Evolutionary conservation across 2,797 vertebrate genomes (phyloP).

Genomic region (Psittacula echo): DNA sequence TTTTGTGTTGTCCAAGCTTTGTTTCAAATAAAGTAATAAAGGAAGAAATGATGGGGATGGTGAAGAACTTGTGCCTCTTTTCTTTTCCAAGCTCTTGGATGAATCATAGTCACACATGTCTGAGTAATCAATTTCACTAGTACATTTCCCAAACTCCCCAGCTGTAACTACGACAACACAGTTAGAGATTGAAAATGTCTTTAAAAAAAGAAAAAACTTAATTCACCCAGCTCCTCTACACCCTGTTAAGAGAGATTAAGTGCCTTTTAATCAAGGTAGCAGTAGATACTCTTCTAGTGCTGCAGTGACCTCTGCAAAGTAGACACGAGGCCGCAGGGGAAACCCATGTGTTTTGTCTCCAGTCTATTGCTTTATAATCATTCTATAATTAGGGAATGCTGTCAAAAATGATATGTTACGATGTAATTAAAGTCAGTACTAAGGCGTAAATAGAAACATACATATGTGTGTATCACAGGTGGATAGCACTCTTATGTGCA

Average conservation of each 20-base stretch:
- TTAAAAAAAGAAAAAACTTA: constrained; percentile 46
- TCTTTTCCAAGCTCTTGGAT: constrained; percentile 62
- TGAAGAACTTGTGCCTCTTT: constrained; percentile 42
- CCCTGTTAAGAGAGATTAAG: not conserved
- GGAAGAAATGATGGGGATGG: constrained; percentile 28
- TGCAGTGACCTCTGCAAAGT: not conserved
- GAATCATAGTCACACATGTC: constrained; percentile 70
- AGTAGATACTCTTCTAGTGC: not conserved
- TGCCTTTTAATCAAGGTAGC: not conserved
- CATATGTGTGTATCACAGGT: not conserved
- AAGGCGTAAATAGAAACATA: not conserved
- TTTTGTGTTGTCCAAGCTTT: constrained; percentile 48
- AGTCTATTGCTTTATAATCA: not conserved
- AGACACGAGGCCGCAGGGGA: not conserved
- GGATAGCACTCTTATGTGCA: not conserved
- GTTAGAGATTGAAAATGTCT: constrained; percentile 55
- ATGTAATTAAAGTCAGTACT: not conserved
- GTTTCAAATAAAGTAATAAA: constrained; percentile 58
- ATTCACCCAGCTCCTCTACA: not conserved
- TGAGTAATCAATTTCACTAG: constrained; percentile 75
- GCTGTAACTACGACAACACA: constrained; percentile 67
- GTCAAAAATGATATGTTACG: not conserved
- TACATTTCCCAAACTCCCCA: constrained; percentile 60
- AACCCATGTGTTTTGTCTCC: not conserved
- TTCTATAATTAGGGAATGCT: not conserved